phyloP scores from a whole-genome alignment of 2,888 invertebrate genomes.

The Lamellibrachia columna region DNA sequence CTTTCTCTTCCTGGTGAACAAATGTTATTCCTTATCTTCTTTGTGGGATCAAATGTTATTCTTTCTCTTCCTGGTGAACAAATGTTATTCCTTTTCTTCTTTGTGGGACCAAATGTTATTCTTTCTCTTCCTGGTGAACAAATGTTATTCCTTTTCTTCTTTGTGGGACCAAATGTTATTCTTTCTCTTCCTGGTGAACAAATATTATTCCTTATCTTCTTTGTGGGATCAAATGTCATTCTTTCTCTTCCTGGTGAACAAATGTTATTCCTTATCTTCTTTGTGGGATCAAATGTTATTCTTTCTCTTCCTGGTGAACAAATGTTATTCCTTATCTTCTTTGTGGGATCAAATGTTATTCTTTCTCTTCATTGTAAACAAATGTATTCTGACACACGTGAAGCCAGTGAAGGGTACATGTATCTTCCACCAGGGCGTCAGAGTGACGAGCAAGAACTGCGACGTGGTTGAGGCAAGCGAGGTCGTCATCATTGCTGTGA shows the following conservation, averaged over 20 bases:
- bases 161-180: no score
- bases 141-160: no score
- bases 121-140: no score
- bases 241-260: background rate
- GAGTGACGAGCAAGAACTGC: slow-evolving; percentile 70
- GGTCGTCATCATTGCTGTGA: slow-evolving; percentile 88
- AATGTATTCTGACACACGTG: background rate
- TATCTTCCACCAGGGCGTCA: slow-evolving; percentile 43
- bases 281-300: background rate
- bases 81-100: no score
- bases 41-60: no score
- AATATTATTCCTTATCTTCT: no score
- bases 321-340: background rate
- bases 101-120: no score
- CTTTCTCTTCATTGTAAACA: background rate
- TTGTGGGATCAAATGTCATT: background rate
- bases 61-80: no score
- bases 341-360: background rate
- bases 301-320: background rate
- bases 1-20: no score
- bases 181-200: no score
- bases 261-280: background rate
- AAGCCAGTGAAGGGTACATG: slow-evolving; percentile 11
- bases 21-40: no score
- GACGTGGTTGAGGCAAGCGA: slow-evolving; percentile 84